A percentile compares a stretch with the other conserved stretches of the same genome.
phyloP scores from a whole-genome alignment of 2,113 vertebrate species.

The Aythya baeri region DNA sequence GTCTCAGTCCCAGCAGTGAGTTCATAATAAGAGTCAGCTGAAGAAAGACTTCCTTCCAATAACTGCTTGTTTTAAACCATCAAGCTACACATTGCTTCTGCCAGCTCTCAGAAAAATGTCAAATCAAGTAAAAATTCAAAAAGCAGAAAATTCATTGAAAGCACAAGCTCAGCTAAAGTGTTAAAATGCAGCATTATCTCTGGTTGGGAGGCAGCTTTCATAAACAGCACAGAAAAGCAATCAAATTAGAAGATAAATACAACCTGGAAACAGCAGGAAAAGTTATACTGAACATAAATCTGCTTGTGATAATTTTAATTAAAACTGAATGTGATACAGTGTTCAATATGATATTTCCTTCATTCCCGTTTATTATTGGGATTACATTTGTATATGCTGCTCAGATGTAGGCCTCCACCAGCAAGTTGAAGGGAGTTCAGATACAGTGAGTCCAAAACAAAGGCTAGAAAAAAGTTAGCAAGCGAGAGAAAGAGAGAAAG shows the following conservation, averaged over 20 bases:
- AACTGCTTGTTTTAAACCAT: neutral
- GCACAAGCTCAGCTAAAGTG: slow-evolving; percentile 9
- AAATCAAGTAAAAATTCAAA: slow-evolving; percentile 44
- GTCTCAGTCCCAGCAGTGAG: slow-evolving; percentile 15
- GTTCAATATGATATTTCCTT: slow-evolving; percentile 12
- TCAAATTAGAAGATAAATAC: slow-evolving; percentile 60
- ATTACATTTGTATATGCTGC: slow-evolving; percentile 19
- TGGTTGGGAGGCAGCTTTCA: slow-evolving; percentile 24
- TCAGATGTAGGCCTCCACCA: neutral
- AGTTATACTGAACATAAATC: slow-evolving; percentile 57
- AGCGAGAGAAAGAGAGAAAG: neutral
- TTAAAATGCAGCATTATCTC: slow-evolving; percentile 31
- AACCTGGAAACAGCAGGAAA: slow-evolving; percentile 65
- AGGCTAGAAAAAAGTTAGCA: neutral
- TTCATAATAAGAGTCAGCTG: slow-evolving; percentile 44
- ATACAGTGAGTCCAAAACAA: slow-evolving; percentile 14
- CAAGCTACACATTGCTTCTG: neutral
- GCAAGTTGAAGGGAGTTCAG: neutral
- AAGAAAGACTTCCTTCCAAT: slow-evolving; percentile 39
- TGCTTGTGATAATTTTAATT: slow-evolving; percentile 67
- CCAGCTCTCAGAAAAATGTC: slow-evolving; percentile 38
- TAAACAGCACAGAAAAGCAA: neutral
- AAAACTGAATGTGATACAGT: slow-evolving; percentile 46
- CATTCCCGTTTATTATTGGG: neutral
- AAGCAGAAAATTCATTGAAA: slow-evolving; percentile 34